These are phyloP conservation scores for Diploptera punctata DNA, from an alignment of 2,888 invertebrate species.

Conservation along the genomic window DNA sequence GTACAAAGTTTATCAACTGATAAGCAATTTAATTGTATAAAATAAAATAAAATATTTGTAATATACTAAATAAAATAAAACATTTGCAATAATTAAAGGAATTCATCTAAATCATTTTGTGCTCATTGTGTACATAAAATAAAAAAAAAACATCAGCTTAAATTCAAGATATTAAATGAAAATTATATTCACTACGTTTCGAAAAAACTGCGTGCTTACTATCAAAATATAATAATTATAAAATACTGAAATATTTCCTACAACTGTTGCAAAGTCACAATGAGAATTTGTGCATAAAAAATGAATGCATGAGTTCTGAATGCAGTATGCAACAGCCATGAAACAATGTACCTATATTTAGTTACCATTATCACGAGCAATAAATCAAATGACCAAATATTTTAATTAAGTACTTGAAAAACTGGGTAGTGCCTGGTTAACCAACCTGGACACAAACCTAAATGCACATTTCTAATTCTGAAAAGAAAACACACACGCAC, in stretches of 20 bases:
- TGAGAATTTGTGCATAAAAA: slow-evolving; percentile 18
- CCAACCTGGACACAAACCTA: slow-evolving; percentile 15
- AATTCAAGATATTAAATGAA: slow-evolving; percentile 16
- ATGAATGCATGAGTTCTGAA: neutral
- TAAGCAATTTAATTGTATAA: no score
- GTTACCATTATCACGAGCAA: neutral
- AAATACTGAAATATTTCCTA: slow-evolving; percentile 20
- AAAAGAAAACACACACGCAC: no score
- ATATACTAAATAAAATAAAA: no score
- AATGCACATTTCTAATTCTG: slow-evolving; percentile 20
- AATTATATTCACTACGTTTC: slow-evolving; percentile 3
- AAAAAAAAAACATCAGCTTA: no score
- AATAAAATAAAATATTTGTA: no score
- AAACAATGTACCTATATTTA: neutral
- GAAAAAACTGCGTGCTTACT: neutral
- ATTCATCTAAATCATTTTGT: no score
- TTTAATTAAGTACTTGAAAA: slow-evolving; percentile 25
- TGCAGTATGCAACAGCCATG: neutral
- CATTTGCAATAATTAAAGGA: no score
- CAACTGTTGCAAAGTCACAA: neutral
- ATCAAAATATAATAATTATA: slow-evolving; percentile 13
- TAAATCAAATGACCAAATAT: slow-evolving; percentile 11
- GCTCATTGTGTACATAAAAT: no score
- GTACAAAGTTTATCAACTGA: no score
- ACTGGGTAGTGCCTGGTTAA: neutral